phyloP scores from a whole-genome alignment of 2,113 vertebrate genomes.

The Vulpes lagopus region DNA sequence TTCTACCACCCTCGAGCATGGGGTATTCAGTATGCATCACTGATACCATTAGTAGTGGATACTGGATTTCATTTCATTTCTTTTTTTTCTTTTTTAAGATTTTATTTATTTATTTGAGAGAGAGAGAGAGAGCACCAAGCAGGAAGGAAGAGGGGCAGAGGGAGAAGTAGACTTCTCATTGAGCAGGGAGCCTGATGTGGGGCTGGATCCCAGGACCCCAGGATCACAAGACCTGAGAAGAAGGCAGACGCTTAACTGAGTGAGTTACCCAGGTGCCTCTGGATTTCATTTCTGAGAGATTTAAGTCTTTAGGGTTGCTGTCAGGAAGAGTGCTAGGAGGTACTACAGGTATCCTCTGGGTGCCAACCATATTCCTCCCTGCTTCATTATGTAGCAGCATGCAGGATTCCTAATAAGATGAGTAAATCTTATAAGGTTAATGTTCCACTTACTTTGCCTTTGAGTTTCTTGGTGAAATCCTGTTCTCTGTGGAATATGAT shows the following conservation, averaged over 20 bases:
- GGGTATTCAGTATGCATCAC: not conserved
- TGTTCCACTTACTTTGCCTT: not conserved
- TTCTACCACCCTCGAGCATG: accelerated
- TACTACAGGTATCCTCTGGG: not conserved
- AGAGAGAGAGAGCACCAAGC: too few species aligned
- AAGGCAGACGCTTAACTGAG: too few species aligned
- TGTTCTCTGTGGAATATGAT: not conserved
- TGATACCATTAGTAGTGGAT: not conserved
- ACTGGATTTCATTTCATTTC: not conserved
- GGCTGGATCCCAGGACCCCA: too few species aligned
- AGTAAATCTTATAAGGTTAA: not conserved
- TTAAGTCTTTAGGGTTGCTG: not conserved
- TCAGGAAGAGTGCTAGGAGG: not conserved
- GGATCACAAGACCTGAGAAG: too few species aligned
- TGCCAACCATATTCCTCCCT: not conserved
- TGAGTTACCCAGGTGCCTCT: too few species aligned
- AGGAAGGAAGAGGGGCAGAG: too few species aligned
- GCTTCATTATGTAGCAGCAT: not conserved
- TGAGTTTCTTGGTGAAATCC: not conserved
- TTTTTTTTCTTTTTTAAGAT: too few species aligned
- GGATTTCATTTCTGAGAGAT: not conserved
- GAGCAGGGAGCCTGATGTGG: too few species aligned
- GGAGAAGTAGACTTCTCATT: too few species aligned
- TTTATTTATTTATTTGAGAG: too few species aligned
- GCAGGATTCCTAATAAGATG: not conserved